Percentiles rank a stretch among this genome's conserved stretches.
Evolutionary conservation across 2,888 invertebrate genomes (phyloP).

Genomic region (Tenthredo amoena): DNA sequence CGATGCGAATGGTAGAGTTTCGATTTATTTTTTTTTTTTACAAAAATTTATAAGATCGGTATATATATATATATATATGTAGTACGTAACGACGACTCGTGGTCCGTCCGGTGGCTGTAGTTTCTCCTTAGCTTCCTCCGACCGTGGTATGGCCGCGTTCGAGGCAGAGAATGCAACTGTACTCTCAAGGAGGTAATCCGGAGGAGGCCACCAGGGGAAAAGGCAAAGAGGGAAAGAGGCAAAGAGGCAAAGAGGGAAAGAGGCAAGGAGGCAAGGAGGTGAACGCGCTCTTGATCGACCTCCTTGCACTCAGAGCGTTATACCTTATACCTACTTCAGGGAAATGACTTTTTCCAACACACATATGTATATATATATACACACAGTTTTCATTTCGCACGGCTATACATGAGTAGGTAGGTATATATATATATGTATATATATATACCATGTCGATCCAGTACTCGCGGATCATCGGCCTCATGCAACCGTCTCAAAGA

Average conservation of each 20-base stretch:
- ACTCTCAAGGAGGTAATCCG: conserved; percentile 44
- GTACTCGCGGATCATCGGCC: conserved; percentile 14
- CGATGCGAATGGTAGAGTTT: not conserved
- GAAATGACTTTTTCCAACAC: conserved; percentile 1
- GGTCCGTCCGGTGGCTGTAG: conserved; percentile 7
- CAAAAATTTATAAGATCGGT: not conserved
- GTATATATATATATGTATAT: not conserved
- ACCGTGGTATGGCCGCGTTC: conserved; percentile 36
- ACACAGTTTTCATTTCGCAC: conserved; percentile 68
- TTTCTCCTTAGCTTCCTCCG: conserved; percentile 40
- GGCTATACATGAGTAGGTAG: not conserved
- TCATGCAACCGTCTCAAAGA: not conserved
- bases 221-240: conserved; percentile 46
- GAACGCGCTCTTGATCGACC: conserved; percentile 61
- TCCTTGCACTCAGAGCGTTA: conserved; percentile 58
- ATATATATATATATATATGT: not conserved
- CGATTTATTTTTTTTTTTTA: not conserved
- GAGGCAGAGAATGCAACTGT: conserved; percentile 51
- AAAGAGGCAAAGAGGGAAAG: conserved; percentile 29
- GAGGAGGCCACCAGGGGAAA: conserved; percentile 45
- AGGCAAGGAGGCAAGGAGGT: conserved; percentile 49
- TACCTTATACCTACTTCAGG: conserved; percentile 4
- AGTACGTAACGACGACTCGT: not conserved
- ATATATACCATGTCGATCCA: too few relatives aligned
- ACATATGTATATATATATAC: conserved; percentile 63